These are phyloP conservation scores for Sciaenops ocellatus DNA, from an alignment of 2,797 vertebrate species.

Conservation along the genomic window DNA sequence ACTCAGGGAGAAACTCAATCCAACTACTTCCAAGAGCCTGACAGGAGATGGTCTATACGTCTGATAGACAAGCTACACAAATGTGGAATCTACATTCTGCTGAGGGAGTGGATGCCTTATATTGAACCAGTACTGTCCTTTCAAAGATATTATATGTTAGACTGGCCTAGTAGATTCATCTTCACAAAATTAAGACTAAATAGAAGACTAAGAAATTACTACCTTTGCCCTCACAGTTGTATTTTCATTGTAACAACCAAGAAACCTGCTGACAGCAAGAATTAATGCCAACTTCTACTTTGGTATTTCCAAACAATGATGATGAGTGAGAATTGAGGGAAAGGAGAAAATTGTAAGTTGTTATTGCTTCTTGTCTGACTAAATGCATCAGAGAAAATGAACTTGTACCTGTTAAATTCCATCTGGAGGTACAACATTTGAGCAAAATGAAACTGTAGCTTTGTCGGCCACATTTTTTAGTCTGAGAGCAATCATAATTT, in stretches of 20 bases:
- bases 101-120: too few relatives aligned
- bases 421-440: background rate
- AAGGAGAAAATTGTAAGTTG: background rate
- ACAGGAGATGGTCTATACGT: background rate
- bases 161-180: too few relatives aligned
- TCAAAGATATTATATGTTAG: too few relatives aligned
- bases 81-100: background rate
- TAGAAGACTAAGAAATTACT: too few relatives aligned
- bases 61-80: background rate
- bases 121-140: too few relatives aligned
- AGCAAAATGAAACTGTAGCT: background rate
- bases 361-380: background rate
- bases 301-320: background rate
- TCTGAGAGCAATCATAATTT: background rate
- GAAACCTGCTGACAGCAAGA: background rate
- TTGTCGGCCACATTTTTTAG: background rate
- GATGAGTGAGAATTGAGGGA: background rate
- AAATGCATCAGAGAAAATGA: background rate
- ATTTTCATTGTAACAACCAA: slow-evolving; percentile 2
- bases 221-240: too few relatives aligned
- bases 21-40: background rate
- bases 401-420: background rate
- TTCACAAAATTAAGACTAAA: too few relatives aligned
- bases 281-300: background rate
- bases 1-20: background rate